phyloP scores from a whole-genome alignment of 2,888 invertebrate species.

The Aphidius colemani region DNA sequence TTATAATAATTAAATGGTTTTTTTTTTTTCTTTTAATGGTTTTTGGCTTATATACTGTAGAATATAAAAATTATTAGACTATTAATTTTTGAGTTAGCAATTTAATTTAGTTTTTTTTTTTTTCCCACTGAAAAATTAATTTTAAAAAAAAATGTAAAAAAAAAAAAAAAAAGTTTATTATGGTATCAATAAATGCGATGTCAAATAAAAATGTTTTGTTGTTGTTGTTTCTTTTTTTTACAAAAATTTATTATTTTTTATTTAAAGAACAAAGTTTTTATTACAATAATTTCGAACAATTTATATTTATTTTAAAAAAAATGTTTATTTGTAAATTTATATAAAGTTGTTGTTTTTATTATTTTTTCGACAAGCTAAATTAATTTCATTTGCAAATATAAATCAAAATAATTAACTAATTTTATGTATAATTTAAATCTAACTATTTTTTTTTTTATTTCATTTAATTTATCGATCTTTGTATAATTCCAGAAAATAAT shows the following conservation, averaged over 20 bases:
- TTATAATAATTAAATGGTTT: slow-evolving; percentile 25
- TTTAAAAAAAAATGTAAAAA: slow-evolving; percentile 49
- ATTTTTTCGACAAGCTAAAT: too few relatives aligned
- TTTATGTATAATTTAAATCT: too few relatives aligned
- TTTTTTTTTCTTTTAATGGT: too few relatives aligned
- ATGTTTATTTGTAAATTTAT: slow-evolving; percentile 25
- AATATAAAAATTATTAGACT: slow-evolving; percentile 14
- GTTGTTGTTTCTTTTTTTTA: slow-evolving; percentile 31
- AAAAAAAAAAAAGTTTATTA: slow-evolving; percentile 37
- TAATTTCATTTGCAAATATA: too few relatives aligned
- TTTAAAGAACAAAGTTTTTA: slow-evolving; percentile 43
- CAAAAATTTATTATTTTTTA: slow-evolving; percentile 45
- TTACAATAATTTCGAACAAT: slow-evolving; percentile 24
- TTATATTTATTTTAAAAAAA: slow-evolving; percentile 12
- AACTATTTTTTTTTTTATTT: background rate
- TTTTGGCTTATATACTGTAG: slow-evolving; percentile 14
- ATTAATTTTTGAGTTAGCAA: too few relatives aligned
- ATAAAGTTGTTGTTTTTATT: slow-evolving; percentile 20
- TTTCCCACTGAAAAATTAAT: too few relatives aligned
- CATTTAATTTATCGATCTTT: slow-evolving; percentile 10
- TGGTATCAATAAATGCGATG: slow-evolving; percentile 55
- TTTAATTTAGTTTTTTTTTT: too few relatives aligned
- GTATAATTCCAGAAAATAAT: slow-evolving; percentile 24
- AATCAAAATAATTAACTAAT: too few relatives aligned
- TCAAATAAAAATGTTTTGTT: slow-evolving; percentile 34